phyloP scores from a whole-genome alignment of 2,888 invertebrate species.

The Argynnis bischoffii region DNA sequence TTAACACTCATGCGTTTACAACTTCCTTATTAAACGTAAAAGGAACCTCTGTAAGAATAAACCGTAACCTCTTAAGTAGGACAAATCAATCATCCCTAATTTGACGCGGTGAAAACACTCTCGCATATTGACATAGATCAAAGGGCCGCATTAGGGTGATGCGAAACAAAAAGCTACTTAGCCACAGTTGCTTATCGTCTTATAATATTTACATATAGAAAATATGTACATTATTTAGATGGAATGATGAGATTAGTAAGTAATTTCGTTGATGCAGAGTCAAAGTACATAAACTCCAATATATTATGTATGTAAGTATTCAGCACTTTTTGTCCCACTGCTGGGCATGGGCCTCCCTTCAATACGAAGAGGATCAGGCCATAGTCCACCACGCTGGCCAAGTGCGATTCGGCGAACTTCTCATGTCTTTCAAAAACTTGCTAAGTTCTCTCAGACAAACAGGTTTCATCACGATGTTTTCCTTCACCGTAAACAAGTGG shows the following conservation, averaged over 20 bases:
- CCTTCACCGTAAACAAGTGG: too few species aligned
- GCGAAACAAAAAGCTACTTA: constrained; percentile 38
- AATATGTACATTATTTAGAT: constrained; percentile 13
- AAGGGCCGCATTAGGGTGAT: constrained; percentile 33
- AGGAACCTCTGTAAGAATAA: background rate
- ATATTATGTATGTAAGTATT: too few species aligned
- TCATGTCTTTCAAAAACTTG: too few species aligned
- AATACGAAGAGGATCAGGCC: too few species aligned
- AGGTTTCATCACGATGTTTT: too few species aligned
- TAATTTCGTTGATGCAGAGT: background rate
- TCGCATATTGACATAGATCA: constrained; percentile 37
- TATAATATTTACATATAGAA: constrained; percentile 18
- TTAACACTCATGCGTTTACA: background rate
- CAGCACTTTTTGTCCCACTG: too few species aligned
- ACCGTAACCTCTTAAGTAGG: constrained; percentile 23
- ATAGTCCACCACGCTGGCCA: too few species aligned
- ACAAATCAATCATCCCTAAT: constrained; percentile 59
- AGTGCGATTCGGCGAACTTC: too few species aligned
- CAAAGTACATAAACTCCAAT: too few species aligned
- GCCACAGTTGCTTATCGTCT: constrained; percentile 21
- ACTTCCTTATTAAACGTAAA: background rate
- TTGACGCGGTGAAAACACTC: constrained; percentile 48
- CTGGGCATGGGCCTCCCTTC: too few species aligned
- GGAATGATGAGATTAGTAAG: constrained; percentile 6
- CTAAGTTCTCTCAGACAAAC: too few species aligned